These are phyloP conservation scores for Mormoops blainvillei DNA, from an alignment of 2,113 vertebrate genomes.

Conservation along the genomic window DNA sequence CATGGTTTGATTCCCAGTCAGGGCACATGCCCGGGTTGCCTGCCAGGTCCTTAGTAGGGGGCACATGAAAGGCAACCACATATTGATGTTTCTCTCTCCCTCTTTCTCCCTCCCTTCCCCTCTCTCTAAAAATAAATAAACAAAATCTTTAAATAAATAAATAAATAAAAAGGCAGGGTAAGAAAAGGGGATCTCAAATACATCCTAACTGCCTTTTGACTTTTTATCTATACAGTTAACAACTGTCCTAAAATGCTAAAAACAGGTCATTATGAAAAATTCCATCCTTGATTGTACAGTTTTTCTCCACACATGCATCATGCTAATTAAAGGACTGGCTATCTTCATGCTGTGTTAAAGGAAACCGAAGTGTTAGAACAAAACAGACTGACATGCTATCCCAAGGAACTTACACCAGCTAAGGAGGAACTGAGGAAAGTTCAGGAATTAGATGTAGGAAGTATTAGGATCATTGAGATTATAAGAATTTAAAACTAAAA, in stretches of 20 bases:
- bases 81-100: too few species aligned
- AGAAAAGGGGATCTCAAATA: background rate
- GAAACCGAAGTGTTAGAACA: constrained; percentile 35
- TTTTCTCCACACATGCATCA: constrained; percentile 60
- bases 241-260: background rate
- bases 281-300: background rate
- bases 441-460: constrained; percentile 4
- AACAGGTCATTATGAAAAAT: background rate
- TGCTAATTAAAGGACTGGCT: constrained; percentile 47
- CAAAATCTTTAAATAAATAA: too few species aligned
- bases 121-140: too few species aligned
- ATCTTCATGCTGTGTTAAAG: constrained; percentile 80
- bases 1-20: too few species aligned
- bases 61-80: too few species aligned
- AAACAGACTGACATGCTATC: constrained; percentile 80
- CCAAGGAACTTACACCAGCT: constrained; percentile 34
- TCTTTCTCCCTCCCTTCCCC: too few species aligned
- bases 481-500: constrained; percentile 24
- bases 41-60: too few species aligned
- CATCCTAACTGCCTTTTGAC: constrained; percentile 1
- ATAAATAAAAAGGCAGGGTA: background rate
- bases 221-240: background rate
- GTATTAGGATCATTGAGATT: constrained; percentile 1
- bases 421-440: background rate
- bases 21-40: too few species aligned